A percentile compares a stretch with the other conserved stretches of the same genome.
These are phyloP conservation scores for Ephydatia muelleri DNA, from an alignment of 37 sponge, comb jelly and placozoan genomes.

Conservation along the genomic window DNA sequence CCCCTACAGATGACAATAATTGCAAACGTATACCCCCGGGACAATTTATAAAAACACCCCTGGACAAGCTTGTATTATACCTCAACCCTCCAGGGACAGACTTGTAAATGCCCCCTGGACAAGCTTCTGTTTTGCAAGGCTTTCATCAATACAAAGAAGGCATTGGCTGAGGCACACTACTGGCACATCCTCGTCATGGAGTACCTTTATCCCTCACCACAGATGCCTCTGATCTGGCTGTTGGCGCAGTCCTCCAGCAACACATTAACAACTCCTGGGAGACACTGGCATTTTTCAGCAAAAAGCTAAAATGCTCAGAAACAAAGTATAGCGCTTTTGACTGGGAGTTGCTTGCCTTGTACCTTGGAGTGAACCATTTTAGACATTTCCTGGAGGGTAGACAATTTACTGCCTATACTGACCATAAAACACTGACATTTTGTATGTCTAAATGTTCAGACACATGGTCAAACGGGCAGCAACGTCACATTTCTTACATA, in stretches of 20 bases:
- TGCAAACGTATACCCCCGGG: too few relatives aligned
- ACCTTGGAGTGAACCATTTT: conserved; percentile 29
- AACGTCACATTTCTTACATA: conserved; percentile 28
- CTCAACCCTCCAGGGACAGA: too few relatives aligned
- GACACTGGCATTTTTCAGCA: conserved; percentile 37
- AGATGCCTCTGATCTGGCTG: conserved; percentile 38
- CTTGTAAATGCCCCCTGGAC: too few relatives aligned
- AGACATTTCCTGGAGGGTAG: conserved; percentile 42
- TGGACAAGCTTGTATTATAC: too few relatives aligned
- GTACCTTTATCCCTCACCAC: conserved; percentile 18
- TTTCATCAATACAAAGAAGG: conserved; percentile 29
- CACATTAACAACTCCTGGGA: conserved; percentile 5
- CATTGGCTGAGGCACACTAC: conserved; percentile 34
- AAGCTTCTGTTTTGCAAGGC: too few relatives aligned
- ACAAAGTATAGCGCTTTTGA: conserved; percentile 42
- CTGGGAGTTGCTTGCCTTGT: too few relatives aligned
- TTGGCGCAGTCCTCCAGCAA: conserved; percentile 46
- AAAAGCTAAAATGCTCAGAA: conserved; percentile 24
- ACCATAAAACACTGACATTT: conserved; percentile 35
- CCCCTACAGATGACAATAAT: too few relatives aligned
- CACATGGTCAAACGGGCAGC: conserved; percentile 14
- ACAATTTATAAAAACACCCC: too few relatives aligned
- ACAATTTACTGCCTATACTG: conserved; percentile 11
- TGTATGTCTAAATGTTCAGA: conserved; percentile 3
- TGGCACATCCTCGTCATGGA: conserved; percentile 12